Percentiles rank a stretch among this genome's conserved stretches.
Evolutionary conservation across 2,797 vertebrate species (phyloP).

Genomic region (Adrianichthys oophorus): DNA sequence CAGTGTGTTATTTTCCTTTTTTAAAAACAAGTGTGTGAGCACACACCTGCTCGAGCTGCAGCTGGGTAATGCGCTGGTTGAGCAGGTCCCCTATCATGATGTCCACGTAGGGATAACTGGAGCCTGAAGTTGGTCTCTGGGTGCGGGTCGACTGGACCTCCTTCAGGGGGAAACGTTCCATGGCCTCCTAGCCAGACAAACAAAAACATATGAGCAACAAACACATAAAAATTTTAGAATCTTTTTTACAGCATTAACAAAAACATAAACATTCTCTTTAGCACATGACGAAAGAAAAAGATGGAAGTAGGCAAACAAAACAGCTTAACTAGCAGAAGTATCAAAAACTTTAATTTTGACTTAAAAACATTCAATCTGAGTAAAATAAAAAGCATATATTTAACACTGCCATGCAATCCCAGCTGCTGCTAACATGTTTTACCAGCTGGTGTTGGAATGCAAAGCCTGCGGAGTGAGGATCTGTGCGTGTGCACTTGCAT

Average conservation of each 20-base stretch:
- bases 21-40: neutral
- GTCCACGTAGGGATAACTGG: constrained; percentile 94
- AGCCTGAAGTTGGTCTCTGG: constrained; percentile 86
- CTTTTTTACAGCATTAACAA: too few species aligned
- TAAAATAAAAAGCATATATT: too few species aligned
- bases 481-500: neutral
- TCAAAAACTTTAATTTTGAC: neutral
- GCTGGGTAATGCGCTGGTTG: constrained; percentile 87
- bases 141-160: constrained; percentile 94
- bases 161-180: constrained; percentile 87
- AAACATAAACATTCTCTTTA: too few species aligned
- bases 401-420: neutral
- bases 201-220: constrained; percentile 19
- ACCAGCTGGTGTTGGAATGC: neutral
- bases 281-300: too few species aligned
- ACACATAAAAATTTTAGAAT: neutral
- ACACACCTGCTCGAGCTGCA: constrained; percentile 91
- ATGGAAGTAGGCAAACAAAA: neutral
- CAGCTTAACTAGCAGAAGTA: constrained; percentile 41
- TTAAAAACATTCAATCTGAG: neutral
- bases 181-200: constrained; percentile 80
- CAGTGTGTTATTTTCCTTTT: neutral
- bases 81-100: constrained; percentile 88
- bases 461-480: neutral
- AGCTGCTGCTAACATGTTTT: neutral